A percentile compares a stretch with the other conserved stretches of the same genome.
Evolutionary conservation across 2,113 vertebrate species (phyloP).

Genomic region (Oxyura jamaicensis): DNA sequence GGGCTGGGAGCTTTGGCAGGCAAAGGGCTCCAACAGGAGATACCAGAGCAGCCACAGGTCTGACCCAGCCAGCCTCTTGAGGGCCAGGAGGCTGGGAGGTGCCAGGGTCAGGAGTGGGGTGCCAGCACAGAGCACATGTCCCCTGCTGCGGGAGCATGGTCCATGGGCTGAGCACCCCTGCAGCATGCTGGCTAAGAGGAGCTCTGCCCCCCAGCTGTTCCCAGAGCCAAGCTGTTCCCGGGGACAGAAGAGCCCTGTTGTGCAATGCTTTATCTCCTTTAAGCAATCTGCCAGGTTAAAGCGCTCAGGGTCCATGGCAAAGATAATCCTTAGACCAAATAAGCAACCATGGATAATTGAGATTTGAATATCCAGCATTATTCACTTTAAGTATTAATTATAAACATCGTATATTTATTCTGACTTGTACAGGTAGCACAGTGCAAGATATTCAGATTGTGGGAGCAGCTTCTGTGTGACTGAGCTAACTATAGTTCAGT

Average conservation of each 20-base stretch:
- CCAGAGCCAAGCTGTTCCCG: rapidly evolving
- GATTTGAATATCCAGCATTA: conserved; percentile 6
- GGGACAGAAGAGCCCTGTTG: neutral
- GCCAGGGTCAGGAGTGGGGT: neutral
- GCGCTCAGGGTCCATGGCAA: neutral
- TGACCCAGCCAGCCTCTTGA: neutral
- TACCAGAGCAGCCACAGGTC: neutral
- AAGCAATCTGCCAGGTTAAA: neutral
- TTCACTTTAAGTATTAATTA: conserved; percentile 5
- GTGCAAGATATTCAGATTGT: conserved; percentile 4
- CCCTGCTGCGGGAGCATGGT: neutral
- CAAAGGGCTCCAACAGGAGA: too few relatives aligned
- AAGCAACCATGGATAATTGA: neutral
- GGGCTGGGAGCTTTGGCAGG: neutral
- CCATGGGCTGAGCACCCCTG: neutral
- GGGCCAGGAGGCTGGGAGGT: neutral
- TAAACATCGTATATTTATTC: neutral
- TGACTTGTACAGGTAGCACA: neutral
- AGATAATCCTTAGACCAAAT: conserved; percentile 8
- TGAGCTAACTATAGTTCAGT: neutral
- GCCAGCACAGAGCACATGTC: neutral
- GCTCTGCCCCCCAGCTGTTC: neutral
- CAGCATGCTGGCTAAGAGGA: neutral
- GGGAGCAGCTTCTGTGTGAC: conserved; percentile 56
- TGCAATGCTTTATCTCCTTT: neutral